These are phyloP conservation scores for Acleris holmiana DNA, from an alignment of 2,888 invertebrate species.

Conservation along the genomic window DNA sequence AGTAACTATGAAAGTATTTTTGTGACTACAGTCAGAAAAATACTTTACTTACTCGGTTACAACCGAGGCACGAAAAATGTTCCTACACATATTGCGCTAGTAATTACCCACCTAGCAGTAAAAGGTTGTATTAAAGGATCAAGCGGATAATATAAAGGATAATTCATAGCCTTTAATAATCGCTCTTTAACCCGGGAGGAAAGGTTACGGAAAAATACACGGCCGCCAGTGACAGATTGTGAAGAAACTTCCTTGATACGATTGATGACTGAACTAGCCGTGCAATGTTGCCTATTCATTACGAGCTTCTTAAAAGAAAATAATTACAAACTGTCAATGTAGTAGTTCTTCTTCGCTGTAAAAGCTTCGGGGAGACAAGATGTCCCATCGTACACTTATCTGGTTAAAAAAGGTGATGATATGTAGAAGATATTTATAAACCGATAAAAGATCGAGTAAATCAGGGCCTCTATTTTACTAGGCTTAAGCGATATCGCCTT, in stretches of 20 bases:
- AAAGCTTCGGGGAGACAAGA: too few species aligned
- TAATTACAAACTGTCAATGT: too few species aligned
- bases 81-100: constrained; percentile 15
- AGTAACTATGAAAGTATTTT: constrained; percentile 6
- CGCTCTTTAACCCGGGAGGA: constrained; percentile 11
- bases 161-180: constrained; percentile 32
- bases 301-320: background rate
- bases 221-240: constrained; percentile 6
- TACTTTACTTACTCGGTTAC: too few species aligned
- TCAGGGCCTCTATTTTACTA: too few species aligned
- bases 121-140: constrained; percentile 30
- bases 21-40: too few species aligned
- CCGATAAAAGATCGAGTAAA: too few species aligned
- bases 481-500: too few species aligned
- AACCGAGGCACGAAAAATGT: constrained; percentile 10
- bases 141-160: constrained; percentile 20
- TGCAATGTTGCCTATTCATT: background rate
- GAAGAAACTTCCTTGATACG: constrained; percentile 6
- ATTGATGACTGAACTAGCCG: constrained; percentile 4
- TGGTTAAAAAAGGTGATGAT: too few species aligned
- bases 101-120: constrained; percentile 18
- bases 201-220: constrained; percentile 16
- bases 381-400: too few species aligned
- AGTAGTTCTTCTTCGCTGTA: too few species aligned
- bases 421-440: too few species aligned